Conservation (phyloP, 2,113 vertebrate species). For the Cyanoderma ruficeps region DNA sequence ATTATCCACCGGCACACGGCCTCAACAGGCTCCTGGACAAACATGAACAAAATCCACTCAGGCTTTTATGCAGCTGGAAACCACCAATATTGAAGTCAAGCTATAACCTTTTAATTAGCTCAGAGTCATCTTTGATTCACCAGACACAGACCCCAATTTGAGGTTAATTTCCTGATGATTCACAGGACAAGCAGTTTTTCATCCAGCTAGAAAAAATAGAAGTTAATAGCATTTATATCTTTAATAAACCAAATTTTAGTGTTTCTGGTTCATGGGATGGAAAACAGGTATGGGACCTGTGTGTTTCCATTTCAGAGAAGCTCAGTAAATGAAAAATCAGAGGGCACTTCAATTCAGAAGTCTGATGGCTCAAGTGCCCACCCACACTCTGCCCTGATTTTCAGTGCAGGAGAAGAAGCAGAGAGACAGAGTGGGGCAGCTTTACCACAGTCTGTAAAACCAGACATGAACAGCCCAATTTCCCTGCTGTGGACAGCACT, state of each 20-base stretch:
- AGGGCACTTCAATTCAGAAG: neutral
- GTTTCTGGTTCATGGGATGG: neutral
- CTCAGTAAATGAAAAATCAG: neutral
- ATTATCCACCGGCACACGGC: neutral
- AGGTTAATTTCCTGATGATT: neutral
- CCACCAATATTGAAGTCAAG: neutral
- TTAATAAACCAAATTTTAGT: neutral
- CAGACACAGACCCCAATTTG: neutral
- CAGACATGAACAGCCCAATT: neutral
- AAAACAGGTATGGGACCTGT: neutral
- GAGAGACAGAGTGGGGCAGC: neutral
- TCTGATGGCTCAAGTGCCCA: neutral
- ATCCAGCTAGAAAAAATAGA: too few species aligned
- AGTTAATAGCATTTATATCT: neutral
- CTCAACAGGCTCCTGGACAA: neutral
- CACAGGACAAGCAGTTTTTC: neutral
- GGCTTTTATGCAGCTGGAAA: neutral
- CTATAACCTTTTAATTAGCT: neutral
- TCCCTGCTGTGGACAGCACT: neutral
- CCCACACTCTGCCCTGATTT: neutral
- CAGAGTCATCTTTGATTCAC: neutral
- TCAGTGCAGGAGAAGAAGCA: neutral
- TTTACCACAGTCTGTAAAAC: neutral
- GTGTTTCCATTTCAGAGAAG: neutral
- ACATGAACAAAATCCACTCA: neutral